Percentiles rank a stretch among this genome's conserved stretches.
Evolutionary conservation across 2,113 vertebrate genomes (phyloP).

Genomic region (Phoenicopterus ruber): DNA sequence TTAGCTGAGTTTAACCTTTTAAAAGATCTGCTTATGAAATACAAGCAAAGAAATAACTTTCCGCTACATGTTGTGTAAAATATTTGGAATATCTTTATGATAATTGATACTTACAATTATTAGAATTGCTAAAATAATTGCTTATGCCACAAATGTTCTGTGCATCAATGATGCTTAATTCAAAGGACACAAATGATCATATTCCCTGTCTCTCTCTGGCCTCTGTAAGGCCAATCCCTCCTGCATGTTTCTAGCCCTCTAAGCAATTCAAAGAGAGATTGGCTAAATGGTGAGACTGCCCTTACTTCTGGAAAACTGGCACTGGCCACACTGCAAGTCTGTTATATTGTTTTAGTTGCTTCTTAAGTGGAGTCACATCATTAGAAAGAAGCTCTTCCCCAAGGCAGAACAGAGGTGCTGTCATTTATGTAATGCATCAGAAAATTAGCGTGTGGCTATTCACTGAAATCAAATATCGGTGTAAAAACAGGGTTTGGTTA

Average conservation of each 20-base stretch:
- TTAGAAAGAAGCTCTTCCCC: not conserved
- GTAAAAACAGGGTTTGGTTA: not conserved
- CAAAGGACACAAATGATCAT: not conserved
- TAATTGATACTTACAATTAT: not conserved
- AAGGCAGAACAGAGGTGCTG: not conserved
- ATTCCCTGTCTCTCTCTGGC: not conserved
- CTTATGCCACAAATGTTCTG: not conserved
- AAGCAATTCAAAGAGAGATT: not conserved
- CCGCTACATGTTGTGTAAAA: not conserved
- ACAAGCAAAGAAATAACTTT: not conserved
- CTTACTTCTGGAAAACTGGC: not conserved
- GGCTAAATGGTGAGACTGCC: not conserved
- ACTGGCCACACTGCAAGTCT: not conserved
- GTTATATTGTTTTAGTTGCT: not conserved
- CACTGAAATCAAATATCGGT: not conserved
- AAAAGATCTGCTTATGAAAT: not conserved
- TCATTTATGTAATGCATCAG: not conserved
- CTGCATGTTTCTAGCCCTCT: not conserved
- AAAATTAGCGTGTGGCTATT: not conserved
- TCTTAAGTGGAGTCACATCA: not conserved
- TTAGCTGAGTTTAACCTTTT: not conserved
- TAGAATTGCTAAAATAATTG: not conserved
- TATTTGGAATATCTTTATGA: not conserved
- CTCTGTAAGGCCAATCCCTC: not conserved
- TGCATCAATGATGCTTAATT: not conserved